Conservation (phyloP, 2,113 vertebrate species). For the Salvelinus namaycush region DNA sequence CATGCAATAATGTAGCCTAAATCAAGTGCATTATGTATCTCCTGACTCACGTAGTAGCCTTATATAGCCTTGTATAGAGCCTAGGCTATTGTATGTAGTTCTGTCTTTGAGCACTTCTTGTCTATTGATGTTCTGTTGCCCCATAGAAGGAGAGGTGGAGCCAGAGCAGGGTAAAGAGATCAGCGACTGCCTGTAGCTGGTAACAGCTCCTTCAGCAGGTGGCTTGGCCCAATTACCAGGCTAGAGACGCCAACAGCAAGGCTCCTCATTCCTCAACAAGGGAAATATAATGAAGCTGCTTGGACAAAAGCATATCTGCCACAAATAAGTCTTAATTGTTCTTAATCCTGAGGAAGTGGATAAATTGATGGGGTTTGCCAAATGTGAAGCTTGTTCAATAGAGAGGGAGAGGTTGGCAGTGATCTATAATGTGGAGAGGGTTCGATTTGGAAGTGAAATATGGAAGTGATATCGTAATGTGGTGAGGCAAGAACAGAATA, state of each 20-base stretch:
- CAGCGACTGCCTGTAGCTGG: slow-evolving; percentile 65
- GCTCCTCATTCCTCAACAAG: slow-evolving; percentile 22
- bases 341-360: slow-evolving; percentile 44
- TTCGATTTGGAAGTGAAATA: neutral
- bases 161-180: slow-evolving; percentile 35
- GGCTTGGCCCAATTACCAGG: slow-evolving; percentile 58
- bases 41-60: no score
- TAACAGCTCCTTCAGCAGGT: slow-evolving; percentile 64
- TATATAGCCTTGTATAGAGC: no score
- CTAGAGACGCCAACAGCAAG: slow-evolving; percentile 46
- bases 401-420: neutral
- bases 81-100: no score
- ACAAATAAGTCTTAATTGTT: slow-evolving; percentile 31
- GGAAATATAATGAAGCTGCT: slow-evolving; percentile 14
- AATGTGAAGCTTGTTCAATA: slow-evolving; percentile 13
- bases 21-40: no score
- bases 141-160: slow-evolving; percentile 45
- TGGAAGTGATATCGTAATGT: neutral
- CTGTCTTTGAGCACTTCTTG: no score
- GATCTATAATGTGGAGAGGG: neutral
- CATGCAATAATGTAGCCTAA: no score
- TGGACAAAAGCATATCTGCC: slow-evolving; percentile 23
- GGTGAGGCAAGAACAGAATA: neutral
- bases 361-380: slow-evolving; percentile 10
- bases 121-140: slow-evolving; percentile 34